A percentile compares a stretch with the other conserved stretches of the same genome.
phyloP scores from a whole-genome alignment of 2,113 vertebrate genomes.

The Eulacestoma nigropectus region DNA sequence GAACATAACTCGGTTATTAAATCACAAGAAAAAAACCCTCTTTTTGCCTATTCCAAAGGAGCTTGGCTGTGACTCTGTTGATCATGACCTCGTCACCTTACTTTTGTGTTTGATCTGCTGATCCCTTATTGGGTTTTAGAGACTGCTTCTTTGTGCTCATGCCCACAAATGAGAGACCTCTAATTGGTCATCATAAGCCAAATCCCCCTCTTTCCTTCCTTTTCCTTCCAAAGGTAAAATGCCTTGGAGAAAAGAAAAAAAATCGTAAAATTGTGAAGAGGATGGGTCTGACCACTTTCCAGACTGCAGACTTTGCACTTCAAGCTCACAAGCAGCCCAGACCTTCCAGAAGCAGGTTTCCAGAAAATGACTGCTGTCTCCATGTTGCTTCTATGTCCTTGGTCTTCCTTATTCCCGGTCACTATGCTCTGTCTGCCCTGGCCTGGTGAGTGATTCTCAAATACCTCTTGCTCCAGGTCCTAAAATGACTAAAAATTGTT shows the following conservation, averaged over 20 bases:
- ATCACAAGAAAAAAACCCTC: accelerated
- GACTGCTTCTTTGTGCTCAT: not conserved
- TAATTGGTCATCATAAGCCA: not conserved
- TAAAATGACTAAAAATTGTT: not conserved
- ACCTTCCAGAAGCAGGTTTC: not conserved
- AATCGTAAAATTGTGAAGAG: not conserved
- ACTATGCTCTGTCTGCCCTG: not conserved
- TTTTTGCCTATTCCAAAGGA: not conserved
- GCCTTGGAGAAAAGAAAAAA: not conserved
- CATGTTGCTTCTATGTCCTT: not conserved
- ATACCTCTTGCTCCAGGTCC: not conserved
- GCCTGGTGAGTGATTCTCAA: not conserved
- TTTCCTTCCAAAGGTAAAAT: not conserved
- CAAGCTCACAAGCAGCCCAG: not conserved
- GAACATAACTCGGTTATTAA: not conserved
- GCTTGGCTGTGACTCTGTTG: not conserved
- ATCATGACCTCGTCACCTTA: not conserved
- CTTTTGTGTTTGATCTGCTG: not conserved
- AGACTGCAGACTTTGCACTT: not conserved
- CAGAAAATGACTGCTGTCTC: not conserved
- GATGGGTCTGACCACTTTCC: not conserved
- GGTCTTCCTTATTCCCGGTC: not conserved
- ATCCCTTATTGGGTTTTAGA: not conserved
- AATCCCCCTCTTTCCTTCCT: not conserved
- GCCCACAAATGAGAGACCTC: not conserved